Percentiles rank a stretch among this genome's conserved stretches.
phyloP scores from a whole-genome alignment of 2,113 vertebrate genomes.

The Crocuta crocuta region DNA sequence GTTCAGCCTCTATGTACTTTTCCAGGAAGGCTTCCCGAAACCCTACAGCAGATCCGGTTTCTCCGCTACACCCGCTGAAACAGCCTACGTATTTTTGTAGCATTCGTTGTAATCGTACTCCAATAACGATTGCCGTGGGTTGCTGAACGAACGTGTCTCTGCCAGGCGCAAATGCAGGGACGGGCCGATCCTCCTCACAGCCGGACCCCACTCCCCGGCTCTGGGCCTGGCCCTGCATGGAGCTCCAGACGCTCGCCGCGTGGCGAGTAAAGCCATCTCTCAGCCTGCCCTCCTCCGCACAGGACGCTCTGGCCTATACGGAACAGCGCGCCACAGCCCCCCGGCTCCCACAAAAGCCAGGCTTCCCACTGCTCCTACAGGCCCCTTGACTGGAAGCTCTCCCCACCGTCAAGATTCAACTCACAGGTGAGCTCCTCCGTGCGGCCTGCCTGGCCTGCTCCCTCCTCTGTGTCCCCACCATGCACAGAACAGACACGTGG shows the following conservation, averaged over 20 bases:
- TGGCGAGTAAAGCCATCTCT: not conserved
- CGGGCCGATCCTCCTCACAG: not conserved
- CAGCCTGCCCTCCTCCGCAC: not conserved
- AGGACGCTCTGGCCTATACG: not conserved
- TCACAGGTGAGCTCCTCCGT: rapidly evolving
- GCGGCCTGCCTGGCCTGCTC: not conserved
- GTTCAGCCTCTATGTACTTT: not conserved
- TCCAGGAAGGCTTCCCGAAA: not conserved
- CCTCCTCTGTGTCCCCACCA: not conserved
- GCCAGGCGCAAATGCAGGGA: not conserved
- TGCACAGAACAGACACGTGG: rapidly evolving
- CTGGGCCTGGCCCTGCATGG: not conserved
- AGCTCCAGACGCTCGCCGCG: not conserved
- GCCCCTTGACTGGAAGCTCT: not conserved
- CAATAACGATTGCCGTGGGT: not conserved
- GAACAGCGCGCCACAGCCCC: not conserved
- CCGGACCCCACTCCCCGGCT: not conserved
- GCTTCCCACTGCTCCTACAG: not conserved
- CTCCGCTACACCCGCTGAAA: not conserved
- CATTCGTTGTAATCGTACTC: not conserved
- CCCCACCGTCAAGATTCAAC: not conserved
- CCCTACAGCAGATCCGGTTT: not conserved
- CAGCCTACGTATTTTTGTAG: not conserved
- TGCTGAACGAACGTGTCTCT: rapidly evolving
- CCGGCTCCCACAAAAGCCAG: not conserved